phyloP scores from a whole-genome alignment of 2,113 vertebrate genomes.

The Rhinolophus ferrumequinum region DNA sequence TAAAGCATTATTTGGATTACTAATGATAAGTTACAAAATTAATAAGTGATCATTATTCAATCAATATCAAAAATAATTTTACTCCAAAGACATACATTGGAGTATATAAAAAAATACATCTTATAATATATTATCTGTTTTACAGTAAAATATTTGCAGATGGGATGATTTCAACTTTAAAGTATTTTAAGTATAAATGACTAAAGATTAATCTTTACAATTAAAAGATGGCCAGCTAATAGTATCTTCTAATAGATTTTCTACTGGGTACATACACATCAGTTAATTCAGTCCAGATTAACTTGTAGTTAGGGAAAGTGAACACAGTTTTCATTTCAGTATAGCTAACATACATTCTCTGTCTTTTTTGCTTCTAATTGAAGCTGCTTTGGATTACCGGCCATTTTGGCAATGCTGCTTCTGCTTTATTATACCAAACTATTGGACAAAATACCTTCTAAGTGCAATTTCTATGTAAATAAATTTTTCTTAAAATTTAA shows the following conservation, averaged over 20 bases:
- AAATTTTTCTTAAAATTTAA: neutral
- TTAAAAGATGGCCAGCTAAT: constrained; percentile 38
- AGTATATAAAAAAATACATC: neutral
- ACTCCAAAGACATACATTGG: neutral
- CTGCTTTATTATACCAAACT: neutral
- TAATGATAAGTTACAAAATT: constrained; percentile 57
- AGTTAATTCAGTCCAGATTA: constrained; percentile 41
- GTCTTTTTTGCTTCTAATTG: neutral
- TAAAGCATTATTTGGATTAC: constrained; percentile 76
- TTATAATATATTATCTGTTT: neutral
- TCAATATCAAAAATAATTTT: constrained; percentile 45
- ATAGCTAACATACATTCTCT: neutral
- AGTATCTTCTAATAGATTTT: neutral
- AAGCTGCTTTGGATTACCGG: neutral
- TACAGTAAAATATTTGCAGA: constrained; percentile 48
- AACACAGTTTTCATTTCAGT: neutral
- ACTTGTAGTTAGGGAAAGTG: neutral
- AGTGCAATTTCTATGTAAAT: neutral
- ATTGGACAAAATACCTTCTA: neutral
- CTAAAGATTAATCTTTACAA: neutral
- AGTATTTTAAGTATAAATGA: constrained; percentile 4
- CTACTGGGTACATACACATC: neutral
- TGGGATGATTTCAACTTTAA: constrained; percentile 37
- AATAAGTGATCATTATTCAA: constrained; percentile 22
- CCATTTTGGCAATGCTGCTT: neutral